Conservation (phyloP, 2,888 invertebrate genomes). For the Sphaeridia pumilis region DNA sequence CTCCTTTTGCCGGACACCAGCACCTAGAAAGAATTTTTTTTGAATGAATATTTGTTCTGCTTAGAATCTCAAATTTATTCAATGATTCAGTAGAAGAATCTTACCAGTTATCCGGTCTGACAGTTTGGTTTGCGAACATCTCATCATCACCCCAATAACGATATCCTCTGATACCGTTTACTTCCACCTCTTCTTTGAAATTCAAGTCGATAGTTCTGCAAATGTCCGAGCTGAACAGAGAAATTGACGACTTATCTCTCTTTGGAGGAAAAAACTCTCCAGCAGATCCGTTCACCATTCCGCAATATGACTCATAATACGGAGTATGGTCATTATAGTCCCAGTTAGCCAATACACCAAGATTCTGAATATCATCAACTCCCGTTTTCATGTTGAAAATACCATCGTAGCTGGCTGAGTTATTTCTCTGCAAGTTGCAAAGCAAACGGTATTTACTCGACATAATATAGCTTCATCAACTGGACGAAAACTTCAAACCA, state of each 20-base stretch:
- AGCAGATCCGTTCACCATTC: conserved; percentile 56
- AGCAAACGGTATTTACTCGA: no score
- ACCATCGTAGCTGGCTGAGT: conserved; percentile 59
- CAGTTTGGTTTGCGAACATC: conserved; percentile 60
- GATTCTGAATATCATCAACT: conserved; percentile 47
- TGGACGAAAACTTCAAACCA: background rate
- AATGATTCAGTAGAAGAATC: no score
- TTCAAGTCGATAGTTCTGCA: conserved; percentile 52
- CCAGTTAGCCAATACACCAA: conserved; percentile 62
- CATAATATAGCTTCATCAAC: no score
- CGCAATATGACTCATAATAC: conserved; percentile 53
- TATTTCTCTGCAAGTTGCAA: conserved; percentile 62
- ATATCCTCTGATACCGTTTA: conserved; percentile 48
- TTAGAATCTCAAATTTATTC: no score
- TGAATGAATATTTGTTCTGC: no score
- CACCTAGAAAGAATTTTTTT: conserved; percentile 43
- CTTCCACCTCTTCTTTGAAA: conserved; percentile 47
- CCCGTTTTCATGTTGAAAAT: conserved; percentile 66
- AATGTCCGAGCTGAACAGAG: conserved; percentile 61
- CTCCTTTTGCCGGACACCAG: conserved; percentile 54
- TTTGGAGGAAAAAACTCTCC: conserved; percentile 68
- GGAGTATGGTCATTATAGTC: conserved; percentile 51
- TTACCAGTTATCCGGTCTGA: conserved; percentile 45
- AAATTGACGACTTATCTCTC: conserved; percentile 48
- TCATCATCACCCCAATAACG: conserved; percentile 52